Evolutionary conservation across 2,888 invertebrate genomes (phyloP).

Genomic region (Flabesymbios commensalis): DNA sequence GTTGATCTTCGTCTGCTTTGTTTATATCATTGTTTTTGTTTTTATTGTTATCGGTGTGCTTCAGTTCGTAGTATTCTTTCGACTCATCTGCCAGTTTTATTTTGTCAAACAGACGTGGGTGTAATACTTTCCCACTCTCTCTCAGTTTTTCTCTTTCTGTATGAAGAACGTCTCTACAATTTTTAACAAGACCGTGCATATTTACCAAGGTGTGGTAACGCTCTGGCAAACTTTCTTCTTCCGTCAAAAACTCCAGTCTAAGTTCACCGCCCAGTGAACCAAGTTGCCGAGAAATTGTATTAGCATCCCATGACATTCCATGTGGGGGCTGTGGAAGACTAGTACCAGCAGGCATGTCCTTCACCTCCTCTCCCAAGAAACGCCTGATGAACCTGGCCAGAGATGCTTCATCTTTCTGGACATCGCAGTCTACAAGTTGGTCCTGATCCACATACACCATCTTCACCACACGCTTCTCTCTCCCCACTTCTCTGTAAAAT

Average conservation of each 20-base stretch:
- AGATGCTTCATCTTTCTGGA: conserved; percentile 2
- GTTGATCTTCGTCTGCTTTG: neutral
- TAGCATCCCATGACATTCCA: too few relatives aligned
- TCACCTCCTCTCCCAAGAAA: conserved; percentile 2
- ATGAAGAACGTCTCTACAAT: conserved; percentile 6
- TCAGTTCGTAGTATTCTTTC: too few relatives aligned
- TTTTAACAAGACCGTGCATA: neutral
- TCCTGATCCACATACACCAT: conserved; percentile 10
- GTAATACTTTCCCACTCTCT: neutral
- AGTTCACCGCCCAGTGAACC: too few relatives aligned
- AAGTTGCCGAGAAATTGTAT: too few relatives aligned
- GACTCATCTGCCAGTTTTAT: too few relatives aligned
- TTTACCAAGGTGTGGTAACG: neutral
- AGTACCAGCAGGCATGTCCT: too few relatives aligned
- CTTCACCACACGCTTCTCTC: conserved; percentile 13
- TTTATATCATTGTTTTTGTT: too few relatives aligned
- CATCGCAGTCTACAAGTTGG: conserved; percentile 19
- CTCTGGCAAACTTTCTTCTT: neutral
- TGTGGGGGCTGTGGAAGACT: too few relatives aligned
- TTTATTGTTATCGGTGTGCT: too few relatives aligned
- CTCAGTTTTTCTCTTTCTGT: neutral
- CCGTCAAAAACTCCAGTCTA: too few relatives aligned
- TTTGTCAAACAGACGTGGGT: too few relatives aligned
- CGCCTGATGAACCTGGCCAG: conserved; percentile 10
- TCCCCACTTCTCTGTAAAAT: conserved; percentile 17